phyloP scores from a whole-genome alignment of 2,888 invertebrate species.

The Schrankia costaestrigalis region DNA sequence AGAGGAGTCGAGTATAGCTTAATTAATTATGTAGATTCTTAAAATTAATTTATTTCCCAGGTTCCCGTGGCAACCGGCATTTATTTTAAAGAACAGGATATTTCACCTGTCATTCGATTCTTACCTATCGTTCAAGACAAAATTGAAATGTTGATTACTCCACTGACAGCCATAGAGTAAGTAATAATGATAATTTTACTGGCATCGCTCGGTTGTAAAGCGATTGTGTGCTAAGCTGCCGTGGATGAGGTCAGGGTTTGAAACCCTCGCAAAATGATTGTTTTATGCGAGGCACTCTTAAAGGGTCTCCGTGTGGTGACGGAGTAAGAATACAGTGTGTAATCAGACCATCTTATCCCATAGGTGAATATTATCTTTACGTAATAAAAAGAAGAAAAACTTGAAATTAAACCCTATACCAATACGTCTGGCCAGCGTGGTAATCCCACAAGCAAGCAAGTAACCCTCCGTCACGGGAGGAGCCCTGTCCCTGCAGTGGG shows the following conservation, averaged over 20 bases:
- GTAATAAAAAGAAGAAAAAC: no score
- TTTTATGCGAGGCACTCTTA: no score
- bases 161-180: constrained; percentile 53
- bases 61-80: constrained; percentile 42
- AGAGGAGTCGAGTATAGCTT: neutral
- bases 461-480: no score
- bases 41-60: no score
- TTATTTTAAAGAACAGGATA: constrained; percentile 51
- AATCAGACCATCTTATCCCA: no score
- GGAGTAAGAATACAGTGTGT: neutral
- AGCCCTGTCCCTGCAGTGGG: no score
- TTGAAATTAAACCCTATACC: no score
- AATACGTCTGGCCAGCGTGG: no score
- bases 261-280: neutral
- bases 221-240: no score
- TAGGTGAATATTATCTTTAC: no score
- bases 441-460: no score
- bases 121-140: constrained; percentile 20
- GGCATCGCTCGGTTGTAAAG: neutral
- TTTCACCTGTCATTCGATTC: constrained; percentile 45
- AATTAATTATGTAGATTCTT: constrained; percentile 39
- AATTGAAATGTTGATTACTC: constrained; percentile 35
- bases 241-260: no score
- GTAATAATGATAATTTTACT: constrained; percentile 13
- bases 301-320: neutral